A percentile compares a stretch with the other conserved stretches of the same genome.
These are phyloP conservation scores for Zaprionus bogoriensis DNA, from an alignment of 2,888 invertebrate species.

Conservation along the genomic window DNA sequence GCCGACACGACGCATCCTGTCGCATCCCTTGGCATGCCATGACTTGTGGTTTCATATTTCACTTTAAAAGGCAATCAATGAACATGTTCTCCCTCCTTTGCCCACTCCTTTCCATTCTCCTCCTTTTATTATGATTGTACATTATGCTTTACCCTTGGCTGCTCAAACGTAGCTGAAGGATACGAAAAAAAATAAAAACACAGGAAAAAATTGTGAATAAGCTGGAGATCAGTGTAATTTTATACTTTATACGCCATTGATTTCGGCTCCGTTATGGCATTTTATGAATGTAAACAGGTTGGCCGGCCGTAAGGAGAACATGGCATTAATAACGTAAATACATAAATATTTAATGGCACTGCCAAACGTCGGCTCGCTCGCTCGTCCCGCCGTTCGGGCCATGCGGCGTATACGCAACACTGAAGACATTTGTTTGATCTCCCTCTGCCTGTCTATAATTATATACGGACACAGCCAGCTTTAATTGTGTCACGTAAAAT, in stretches of 20 bases:
- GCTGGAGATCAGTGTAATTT: slow-evolving; percentile 45
- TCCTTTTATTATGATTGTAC: slow-evolving; percentile 16
- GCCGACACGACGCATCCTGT: slow-evolving; percentile 47
- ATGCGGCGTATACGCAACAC: slow-evolving; percentile 39
- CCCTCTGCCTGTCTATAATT: not conserved
- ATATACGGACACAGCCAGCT: not conserved
- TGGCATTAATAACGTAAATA: slow-evolving; percentile 36
- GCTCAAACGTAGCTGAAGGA: slow-evolving; percentile 8
- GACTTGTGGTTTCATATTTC: slow-evolving; percentile 63
- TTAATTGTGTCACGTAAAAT: not conserved
- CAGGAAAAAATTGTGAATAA: slow-evolving; percentile 8
- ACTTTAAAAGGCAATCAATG: slow-evolving; percentile 63
- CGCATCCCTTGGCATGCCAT: slow-evolving; percentile 52
- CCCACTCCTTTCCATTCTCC: slow-evolving; percentile 11
- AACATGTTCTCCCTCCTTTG: slow-evolving; percentile 16
- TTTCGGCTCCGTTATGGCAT: slow-evolving; percentile 18
- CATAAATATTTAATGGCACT: slow-evolving; percentile 49
- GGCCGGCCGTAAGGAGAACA: slow-evolving; percentile 4
- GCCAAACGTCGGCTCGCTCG: slow-evolving; percentile 6
- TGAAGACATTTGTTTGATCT: slow-evolving; percentile 27
- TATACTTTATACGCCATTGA: slow-evolving; percentile 48
- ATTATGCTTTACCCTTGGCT: slow-evolving; percentile 6
- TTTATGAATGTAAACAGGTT: slow-evolving; percentile 54
- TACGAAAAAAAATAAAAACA: not conserved
- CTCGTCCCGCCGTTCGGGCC: too few species aligned